Evolutionary conservation across 1,140 invertebrate species (phyloP).

Genomic region (Aradophagus sp.): DNA sequence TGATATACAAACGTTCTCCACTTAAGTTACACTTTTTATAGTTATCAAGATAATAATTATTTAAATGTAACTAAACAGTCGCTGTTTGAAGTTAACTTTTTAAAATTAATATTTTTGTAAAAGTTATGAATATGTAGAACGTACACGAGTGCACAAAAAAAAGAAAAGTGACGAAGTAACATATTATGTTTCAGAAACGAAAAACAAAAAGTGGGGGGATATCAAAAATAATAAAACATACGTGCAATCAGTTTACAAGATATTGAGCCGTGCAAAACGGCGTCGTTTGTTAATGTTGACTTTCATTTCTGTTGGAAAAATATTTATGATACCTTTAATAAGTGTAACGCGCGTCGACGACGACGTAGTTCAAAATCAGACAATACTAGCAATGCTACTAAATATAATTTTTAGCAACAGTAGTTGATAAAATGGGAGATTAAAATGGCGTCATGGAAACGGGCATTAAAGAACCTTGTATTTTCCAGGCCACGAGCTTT

Average conservation of each 20-base stretch:
- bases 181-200: slow-evolving; percentile 8
- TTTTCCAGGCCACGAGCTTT: slow-evolving; percentile 45
- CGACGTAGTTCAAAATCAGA: slow-evolving; percentile 64
- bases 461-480: slow-evolving; percentile 42
- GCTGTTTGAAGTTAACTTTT: slow-evolving; percentile 66
- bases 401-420: slow-evolving; percentile 42
- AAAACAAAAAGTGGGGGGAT: background rate
- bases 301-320: slow-evolving; percentile 36
- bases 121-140: slow-evolving; percentile 66
- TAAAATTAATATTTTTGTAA: slow-evolving; percentile 75
- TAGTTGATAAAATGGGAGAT: slow-evolving; percentile 30
- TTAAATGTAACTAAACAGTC: slow-evolving; percentile 47
- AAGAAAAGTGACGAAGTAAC: background rate
- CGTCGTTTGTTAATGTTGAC: slow-evolving; percentile 20
- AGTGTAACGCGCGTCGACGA: slow-evolving; percentile 45
- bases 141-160: slow-evolving; percentile 8
- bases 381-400: slow-evolving; percentile 61
- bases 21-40: slow-evolving; percentile 27
- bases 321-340: slow-evolving; percentile 35
- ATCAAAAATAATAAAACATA: background rate
- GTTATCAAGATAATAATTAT: slow-evolving; percentile 32
- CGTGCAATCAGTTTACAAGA: slow-evolving; percentile 32
- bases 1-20: slow-evolving; percentile 1
- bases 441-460: slow-evolving; percentile 32
- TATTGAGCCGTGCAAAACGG: slow-evolving; percentile 18